These are phyloP conservation scores for Drosophila tanythrix DNA, from an alignment of 2,888 invertebrate species.

Conservation along the genomic window DNA sequence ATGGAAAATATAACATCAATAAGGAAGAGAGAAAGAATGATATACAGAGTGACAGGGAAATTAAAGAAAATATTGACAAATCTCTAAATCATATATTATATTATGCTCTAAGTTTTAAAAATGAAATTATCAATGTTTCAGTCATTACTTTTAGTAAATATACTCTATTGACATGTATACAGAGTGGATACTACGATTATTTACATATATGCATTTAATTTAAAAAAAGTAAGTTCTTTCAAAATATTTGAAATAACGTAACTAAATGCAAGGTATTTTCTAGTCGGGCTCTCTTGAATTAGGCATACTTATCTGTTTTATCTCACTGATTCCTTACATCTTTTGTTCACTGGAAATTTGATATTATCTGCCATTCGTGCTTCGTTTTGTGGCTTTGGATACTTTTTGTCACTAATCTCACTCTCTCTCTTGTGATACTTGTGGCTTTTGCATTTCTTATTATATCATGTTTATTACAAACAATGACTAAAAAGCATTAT, in stretches of 20 bases:
- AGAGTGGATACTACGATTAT: not conserved
- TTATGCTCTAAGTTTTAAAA: not conserved
- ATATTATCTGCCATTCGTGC: slow-evolving; percentile 59
- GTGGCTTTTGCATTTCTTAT: slow-evolving; percentile 56
- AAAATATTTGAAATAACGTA: not conserved
- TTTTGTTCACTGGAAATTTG: slow-evolving; percentile 48
- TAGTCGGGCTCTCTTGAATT: not conserved
- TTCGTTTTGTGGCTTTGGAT: slow-evolving; percentile 61
- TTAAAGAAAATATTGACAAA: not conserved
- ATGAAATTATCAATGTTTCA: not conserved
- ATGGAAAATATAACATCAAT: not conserved
- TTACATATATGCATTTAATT: not conserved
- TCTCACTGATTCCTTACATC: slow-evolving; percentile 11
- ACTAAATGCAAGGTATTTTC: not conserved
- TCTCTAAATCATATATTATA: not conserved
- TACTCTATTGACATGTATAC: no score
- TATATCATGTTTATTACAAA: slow-evolving; percentile 16
- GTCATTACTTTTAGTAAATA: no score
- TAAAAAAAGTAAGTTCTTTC: not conserved
- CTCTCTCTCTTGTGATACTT: slow-evolving; percentile 36
- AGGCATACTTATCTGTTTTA: not conserved
- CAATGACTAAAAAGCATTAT: slow-evolving; percentile 2
- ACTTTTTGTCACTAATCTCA: slow-evolving; percentile 57
- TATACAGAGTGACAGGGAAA: not conserved
- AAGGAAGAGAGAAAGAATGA: rapidly evolving